A percentile compares a stretch with the other conserved stretches of the same genome.
Evolutionary conservation across 2,888 invertebrate genomes (phyloP).

Genomic region (Silvanus unidentatus): DNA sequence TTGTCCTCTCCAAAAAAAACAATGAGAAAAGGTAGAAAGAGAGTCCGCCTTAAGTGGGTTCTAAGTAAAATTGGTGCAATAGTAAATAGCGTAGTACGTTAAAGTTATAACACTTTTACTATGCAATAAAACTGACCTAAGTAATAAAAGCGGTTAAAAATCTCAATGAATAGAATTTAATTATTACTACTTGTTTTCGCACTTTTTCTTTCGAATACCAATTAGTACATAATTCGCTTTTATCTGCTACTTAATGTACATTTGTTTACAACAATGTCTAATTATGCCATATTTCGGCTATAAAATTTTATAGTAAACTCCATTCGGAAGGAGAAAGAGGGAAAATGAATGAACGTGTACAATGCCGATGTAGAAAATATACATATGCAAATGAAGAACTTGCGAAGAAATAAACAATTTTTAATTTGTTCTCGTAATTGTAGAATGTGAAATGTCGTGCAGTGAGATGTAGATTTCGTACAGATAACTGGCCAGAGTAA

Average conservation of each 20-base stretch:
- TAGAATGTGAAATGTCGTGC: not conserved
- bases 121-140: conserved; percentile 48
- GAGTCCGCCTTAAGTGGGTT: no score
- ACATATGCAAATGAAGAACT: not conserved
- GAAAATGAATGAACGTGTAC: no score
- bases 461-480: not conserved
- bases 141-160: conserved; percentile 39
- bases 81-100: conserved; percentile 19
- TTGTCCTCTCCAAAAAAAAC: not conserved
- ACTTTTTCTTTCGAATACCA: conserved; percentile 35
- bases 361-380: not conserved
- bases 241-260: conserved; percentile 12
- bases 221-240: conserved; percentile 23
- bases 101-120: conserved; percentile 41
- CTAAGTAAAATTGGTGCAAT: no score
- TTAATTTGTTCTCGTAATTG: not conserved
- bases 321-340: not conserved
- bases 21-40: no score
- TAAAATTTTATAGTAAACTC: conserved; percentile 9
- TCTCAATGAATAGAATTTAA: conserved; percentile 41
- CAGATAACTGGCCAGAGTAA: not conserved
- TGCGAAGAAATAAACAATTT: not conserved
- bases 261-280: conserved; percentile 1
- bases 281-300: conserved; percentile 15
- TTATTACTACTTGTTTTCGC: conserved; percentile 38